Conservation (phyloP, 2,113 vertebrate species). For the Tympanuchus pallidicinctus region DNA sequence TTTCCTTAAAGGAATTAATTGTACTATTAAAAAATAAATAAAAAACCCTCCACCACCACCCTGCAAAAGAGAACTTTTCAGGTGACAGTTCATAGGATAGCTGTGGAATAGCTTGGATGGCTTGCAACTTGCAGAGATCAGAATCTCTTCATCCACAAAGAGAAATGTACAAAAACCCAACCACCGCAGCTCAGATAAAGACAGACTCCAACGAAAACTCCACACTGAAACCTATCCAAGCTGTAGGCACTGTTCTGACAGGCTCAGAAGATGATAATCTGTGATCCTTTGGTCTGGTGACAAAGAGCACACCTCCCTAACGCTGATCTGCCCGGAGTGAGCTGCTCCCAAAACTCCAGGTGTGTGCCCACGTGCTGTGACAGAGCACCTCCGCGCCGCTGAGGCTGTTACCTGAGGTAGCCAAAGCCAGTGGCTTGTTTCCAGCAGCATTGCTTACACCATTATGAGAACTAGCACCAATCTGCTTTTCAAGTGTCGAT, state of each 20-base stretch:
- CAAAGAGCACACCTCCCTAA: not conserved
- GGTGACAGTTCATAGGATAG: not conserved
- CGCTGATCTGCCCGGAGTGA: not conserved
- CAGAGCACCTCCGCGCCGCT: not conserved
- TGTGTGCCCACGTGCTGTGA: fast-evolving
- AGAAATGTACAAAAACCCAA: not conserved
- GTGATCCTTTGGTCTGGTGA: fast-evolving
- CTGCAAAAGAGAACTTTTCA: not conserved
- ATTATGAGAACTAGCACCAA: slow-evolving; percentile 80
- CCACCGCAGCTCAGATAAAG: not conserved
- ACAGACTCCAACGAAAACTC: not conserved
- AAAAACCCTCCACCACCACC: not conserved
- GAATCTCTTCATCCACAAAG: not conserved
- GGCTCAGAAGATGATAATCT: not conserved
- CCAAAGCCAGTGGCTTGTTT: slow-evolving; percentile 78
- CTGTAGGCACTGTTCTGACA: not conserved
- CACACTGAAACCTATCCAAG: not conserved
- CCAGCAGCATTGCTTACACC: slow-evolving; percentile 78
- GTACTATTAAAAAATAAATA: not conserved
- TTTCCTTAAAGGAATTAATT: not conserved
- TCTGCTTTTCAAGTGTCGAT: slow-evolving; percentile 81
- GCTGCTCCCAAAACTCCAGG: not conserved
- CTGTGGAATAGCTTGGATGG: not conserved
- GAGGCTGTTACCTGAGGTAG: slow-evolving; percentile 77
- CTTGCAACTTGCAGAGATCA: not conserved